Base-by-base conservation (phyloP, 2,113 vertebrate genomes). In the Saguinus imperator region DNA sequence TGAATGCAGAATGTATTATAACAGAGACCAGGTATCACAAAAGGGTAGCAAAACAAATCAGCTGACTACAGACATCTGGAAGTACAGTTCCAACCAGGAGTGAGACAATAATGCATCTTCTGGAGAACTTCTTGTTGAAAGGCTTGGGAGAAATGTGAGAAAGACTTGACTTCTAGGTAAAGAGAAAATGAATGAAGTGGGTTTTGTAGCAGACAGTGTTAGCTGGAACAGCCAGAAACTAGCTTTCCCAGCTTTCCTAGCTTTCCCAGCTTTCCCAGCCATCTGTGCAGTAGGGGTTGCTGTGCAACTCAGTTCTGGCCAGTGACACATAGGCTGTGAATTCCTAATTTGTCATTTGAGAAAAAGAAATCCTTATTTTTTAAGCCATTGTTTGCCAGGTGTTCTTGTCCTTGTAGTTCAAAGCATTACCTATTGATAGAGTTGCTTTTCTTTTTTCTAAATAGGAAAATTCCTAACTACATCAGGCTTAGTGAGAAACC, bases 11-110 rank as follows among this genome's bases (percentile, higher is more conserved):
- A 16, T 13, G 4, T 7, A 52, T 32, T 52, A 58, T 86, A 86
- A 37, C 48, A 57, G 64, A 72, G 55, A 52, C 10, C 40, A 40
- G 2, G 11, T 72, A 35, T 52, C 32, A 50, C 29, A 79, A 20
- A 10, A 17, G 25, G 8, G 5, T n/a, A 40, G 61, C 52, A 40
- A 83, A 80, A 89, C 3, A 35, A 79, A 16, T n/a, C 25, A 45
- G 14, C 0, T 68, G 40, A 5, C 4, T 23, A 4, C 2, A 23
- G 37, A 48, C 1, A 37, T 32, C 10, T 6, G 17, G 25, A 40
- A 73, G 32, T 32, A 80, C 1, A 50, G 4, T 40, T 93, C 17
- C 14, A 16, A 7, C 25, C 16, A 27, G 21, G 70, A 80, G 66
- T 1, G 66, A 52, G 68, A 32, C 1, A 23, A 81, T 68, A 29